These are phyloP conservation scores for Drosophila percnosoma DNA, from an alignment of 2,888 invertebrate genomes.

Conservation along the genomic window DNA sequence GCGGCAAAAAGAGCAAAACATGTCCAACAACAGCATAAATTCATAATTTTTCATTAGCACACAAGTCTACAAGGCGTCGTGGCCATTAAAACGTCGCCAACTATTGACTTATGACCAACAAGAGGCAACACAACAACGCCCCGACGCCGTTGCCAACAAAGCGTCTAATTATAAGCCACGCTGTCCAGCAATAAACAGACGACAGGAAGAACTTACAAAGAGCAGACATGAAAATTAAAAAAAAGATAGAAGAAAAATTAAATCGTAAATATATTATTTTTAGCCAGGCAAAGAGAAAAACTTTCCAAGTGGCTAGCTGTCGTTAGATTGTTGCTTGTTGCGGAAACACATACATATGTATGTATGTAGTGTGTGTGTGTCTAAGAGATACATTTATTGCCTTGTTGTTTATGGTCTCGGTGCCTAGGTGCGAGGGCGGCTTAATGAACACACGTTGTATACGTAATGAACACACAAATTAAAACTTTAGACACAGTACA, in stretches of 20 bases:
- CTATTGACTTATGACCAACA: slow-evolving; percentile 75
- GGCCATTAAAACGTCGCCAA: slow-evolving; percentile 75
- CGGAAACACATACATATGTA: slow-evolving; percentile 24
- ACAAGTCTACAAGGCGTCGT: slow-evolving; percentile 33
- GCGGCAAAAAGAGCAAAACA: slow-evolving; percentile 8
- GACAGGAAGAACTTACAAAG: slow-evolving; percentile 47
- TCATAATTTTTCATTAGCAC: slow-evolving; percentile 78
- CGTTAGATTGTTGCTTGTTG: slow-evolving; percentile 22
- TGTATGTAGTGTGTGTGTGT: slow-evolving; percentile 2
- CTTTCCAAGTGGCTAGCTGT: slow-evolving; percentile 27
- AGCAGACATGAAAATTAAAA: slow-evolving; percentile 50
- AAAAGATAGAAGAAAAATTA: slow-evolving; percentile 40
- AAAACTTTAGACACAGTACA: slow-evolving; percentile 65
- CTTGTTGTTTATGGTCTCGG: slow-evolving; percentile 41
- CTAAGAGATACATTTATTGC: slow-evolving; percentile 38
- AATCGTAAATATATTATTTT: slow-evolving; percentile 74
- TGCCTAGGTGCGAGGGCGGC: slow-evolving; percentile 20
- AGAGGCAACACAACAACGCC: slow-evolving; percentile 29
- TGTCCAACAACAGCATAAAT: slow-evolving; percentile 45
- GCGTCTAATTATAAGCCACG: slow-evolving; percentile 65
- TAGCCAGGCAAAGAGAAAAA: slow-evolving; percentile 45
- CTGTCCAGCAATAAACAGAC: slow-evolving; percentile 36
- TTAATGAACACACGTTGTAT: slow-evolving; percentile 57
- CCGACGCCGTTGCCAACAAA: slow-evolving; percentile 26
- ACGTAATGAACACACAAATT: slow-evolving; percentile 57